Conservation (phyloP, 1,140 invertebrate genomes). For the Drosophila carrolli region DNA sequence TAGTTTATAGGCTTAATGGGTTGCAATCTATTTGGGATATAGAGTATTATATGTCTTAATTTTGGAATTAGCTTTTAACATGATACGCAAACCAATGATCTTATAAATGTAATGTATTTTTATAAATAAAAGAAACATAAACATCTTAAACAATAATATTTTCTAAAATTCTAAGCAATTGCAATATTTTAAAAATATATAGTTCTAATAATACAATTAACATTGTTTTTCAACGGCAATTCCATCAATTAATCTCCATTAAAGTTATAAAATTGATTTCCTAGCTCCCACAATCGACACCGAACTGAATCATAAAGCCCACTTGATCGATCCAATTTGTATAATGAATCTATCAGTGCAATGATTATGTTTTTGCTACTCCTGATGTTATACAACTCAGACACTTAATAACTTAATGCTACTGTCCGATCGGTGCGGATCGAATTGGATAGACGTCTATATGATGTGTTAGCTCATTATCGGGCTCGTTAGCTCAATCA, state of each 20-base stretch:
- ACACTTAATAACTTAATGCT: slow-evolving; percentile 58
- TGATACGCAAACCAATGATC: background rate
- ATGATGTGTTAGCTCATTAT: slow-evolving; percentile 52
- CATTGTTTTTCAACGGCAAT: too few species aligned
- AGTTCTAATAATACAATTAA: too few species aligned
- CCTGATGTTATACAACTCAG: slow-evolving; percentile 21
- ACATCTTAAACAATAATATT: too few species aligned
- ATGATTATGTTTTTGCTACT: slow-evolving; percentile 41
- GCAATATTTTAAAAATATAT: too few species aligned
- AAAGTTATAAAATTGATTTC: slow-evolving; percentile 1
- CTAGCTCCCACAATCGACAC: slow-evolving; percentile 22
- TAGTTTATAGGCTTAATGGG: slow-evolving; percentile 5
- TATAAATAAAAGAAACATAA: too few species aligned
- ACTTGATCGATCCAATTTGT: slow-evolving; percentile 41
- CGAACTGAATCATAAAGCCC: slow-evolving; percentile 19
- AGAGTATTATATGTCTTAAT: background rate
- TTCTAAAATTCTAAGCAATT: too few species aligned
- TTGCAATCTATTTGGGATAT: background rate
- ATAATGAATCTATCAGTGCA: slow-evolving; percentile 33
- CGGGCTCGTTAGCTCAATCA: slow-evolving; percentile 50
- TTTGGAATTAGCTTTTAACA: background rate
- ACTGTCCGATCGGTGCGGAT: slow-evolving; percentile 12
- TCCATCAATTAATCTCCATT: too few species aligned
- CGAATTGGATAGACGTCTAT: slow-evolving; percentile 3
- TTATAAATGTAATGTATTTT: too few species aligned